Evolutionary conservation across 2,888 invertebrate genomes (phyloP).

Genomic region (Aspidapion aeneum): DNA sequence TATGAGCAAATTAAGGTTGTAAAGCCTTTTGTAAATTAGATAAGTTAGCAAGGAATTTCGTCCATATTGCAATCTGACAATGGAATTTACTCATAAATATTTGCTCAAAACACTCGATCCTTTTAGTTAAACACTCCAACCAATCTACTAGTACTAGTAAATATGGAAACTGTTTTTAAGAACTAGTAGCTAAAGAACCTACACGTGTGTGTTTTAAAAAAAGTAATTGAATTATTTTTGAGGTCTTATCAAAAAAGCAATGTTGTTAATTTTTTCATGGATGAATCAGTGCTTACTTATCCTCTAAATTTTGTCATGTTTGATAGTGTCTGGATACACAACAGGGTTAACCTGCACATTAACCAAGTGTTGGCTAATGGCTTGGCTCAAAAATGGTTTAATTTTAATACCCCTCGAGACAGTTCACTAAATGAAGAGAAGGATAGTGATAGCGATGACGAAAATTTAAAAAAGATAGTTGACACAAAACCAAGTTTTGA

Average conservation of each 20-base stretch:
- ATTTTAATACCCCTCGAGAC: not conserved
- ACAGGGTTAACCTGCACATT: conserved; percentile 34
- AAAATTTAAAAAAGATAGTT: not conserved
- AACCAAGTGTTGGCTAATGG: conserved; percentile 36
- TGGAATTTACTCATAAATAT: too few species aligned
- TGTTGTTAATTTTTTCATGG: conserved; percentile 33
- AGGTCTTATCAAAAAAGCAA: conserved; percentile 29
- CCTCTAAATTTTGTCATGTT: conserved; percentile 41
- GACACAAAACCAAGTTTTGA: not conserved
- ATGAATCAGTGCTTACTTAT: conserved; percentile 36
- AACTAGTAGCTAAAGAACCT: conserved; percentile 28
- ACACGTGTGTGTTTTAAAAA: conserved; percentile 35
- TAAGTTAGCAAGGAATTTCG: too few species aligned
- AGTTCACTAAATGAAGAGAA: too few species aligned
- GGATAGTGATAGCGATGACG: not conserved
- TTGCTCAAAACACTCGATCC: conserved; percentile 28
- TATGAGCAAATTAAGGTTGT: not conserved
- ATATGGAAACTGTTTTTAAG: conserved; percentile 29
- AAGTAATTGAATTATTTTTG: conserved; percentile 34
- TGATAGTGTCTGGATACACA: conserved; percentile 40
- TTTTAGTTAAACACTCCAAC: conserved; percentile 24
- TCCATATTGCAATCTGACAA: conserved; percentile 30
- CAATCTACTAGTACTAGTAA: conserved; percentile 18
- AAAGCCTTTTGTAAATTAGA: not conserved
- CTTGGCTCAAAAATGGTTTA: conserved; percentile 29